These are phyloP conservation scores for Platalea minor DNA, from an alignment of 2,797 vertebrate species.

Conservation along the genomic window DNA sequence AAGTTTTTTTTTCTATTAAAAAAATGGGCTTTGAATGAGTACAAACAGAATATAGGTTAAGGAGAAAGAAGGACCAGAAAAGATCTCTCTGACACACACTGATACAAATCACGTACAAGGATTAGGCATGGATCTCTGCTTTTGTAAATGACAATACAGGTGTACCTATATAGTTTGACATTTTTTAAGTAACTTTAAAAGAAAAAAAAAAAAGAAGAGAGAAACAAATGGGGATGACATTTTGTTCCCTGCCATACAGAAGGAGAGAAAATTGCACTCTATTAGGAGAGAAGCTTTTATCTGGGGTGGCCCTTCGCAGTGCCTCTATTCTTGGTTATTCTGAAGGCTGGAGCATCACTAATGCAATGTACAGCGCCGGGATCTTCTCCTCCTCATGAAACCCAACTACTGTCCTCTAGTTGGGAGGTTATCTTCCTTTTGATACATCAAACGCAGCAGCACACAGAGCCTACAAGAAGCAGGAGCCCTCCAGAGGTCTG, in stretches of 20 bases:
- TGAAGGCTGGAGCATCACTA: background rate
- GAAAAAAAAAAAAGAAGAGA: background rate
- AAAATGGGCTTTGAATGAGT: background rate
- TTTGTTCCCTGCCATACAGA: background rate
- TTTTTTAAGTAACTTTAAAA: background rate
- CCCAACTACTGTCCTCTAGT: background rate
- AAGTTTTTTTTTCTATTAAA: background rate
- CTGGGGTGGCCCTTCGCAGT: background rate
- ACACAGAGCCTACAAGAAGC: background rate
- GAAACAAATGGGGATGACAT: background rate
- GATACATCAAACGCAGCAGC: background rate
- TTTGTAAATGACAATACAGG: background rate
- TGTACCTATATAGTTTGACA: background rate
- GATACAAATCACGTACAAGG: background rate
- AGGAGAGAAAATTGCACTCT: background rate
- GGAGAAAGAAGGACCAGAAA: background rate
- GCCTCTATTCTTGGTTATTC: background rate
- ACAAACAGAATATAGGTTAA: background rate
- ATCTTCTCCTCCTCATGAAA: background rate
- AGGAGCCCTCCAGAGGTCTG: background rate
- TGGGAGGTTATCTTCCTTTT: background rate
- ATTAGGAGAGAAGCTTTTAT: conserved; percentile 2
- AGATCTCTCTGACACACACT: background rate
- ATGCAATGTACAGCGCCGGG: background rate
- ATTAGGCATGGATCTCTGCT: background rate